Evolutionary conservation across 2,113 vertebrate genomes (phyloP), one percentile per base, ranked within the genome.

Genomic region (Physeter macrocephalus): DNA sequence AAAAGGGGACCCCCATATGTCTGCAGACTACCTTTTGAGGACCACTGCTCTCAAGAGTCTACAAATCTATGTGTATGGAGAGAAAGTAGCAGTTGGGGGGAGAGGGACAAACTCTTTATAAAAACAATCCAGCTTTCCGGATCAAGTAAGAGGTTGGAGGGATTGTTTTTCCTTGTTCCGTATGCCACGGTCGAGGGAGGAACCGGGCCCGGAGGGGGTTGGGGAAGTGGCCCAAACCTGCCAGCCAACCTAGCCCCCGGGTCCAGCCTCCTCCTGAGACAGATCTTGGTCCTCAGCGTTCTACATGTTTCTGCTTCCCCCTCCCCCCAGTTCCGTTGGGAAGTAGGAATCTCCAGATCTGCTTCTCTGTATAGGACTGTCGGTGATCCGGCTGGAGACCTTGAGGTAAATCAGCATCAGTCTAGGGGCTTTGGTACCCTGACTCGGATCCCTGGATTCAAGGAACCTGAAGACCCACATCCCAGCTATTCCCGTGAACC

Each of bases 131-230:
- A n/a, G n/a, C 92, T 95, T 96, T 95, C 0, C 6, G 21, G 17
- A 0, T 41, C 4, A 4, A 3, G 8, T 0, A 0, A 0, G 0
- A 0, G 0, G 0, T 0, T 0, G 0, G 0, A 0, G 0, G 0
- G 0, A 0, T 0, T 0, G 0, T 0, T 0, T 0, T 0, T 0
- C 0, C 0, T 0, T 0, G 0, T 0, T 1, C 1, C 0, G 1
- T 17, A 5, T 4, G 1, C 10, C 3, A 6, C 1, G 0, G 3
- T 52, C 5, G 0, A 2, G 14, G 31, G 15, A 41, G 6, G 1
- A 17, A 0, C 0, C 23, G 18, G 49, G 2, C 8, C 17, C 9
- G 0, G 27, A 1, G 12, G 41, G n/a, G 7, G 9, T 0, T 4
- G 27, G 18, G 6, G 15, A 31, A 1, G 8, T 20, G 11, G 3